Base-by-base conservation (phyloP, 2,797 vertebrate genomes). In the Falco biarmicus region DNA sequence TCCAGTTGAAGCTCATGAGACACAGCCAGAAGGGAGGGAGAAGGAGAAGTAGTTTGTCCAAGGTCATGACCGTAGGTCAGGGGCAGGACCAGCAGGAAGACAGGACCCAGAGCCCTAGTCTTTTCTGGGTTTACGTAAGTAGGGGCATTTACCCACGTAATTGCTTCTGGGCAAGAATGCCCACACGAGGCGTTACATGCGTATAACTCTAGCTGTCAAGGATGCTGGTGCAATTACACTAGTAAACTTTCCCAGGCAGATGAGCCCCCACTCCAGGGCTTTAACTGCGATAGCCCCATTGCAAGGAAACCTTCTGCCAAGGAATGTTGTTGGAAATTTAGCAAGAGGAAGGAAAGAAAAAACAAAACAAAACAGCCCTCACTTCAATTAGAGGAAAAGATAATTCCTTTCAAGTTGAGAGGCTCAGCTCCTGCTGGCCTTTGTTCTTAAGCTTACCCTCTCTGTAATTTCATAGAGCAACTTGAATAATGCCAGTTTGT, bases 361-460 rank as follows among this genome's bases (percentile, higher is more conserved):
- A 90, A 20, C 92, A 95, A 95, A 95, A 77, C 81, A 97, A 87
- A 94, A 50, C 57, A 87, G 51, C 45, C 47, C 54, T 95, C 31
- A 9, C 81, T 95, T 97, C 92, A 95, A 96, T 95, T 95, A 95
- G 86, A 96, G 94, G 93, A 97, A 97, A 95, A 97, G 96, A 96
- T 96, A 90, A 95, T 95, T 95, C 90, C 93, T 96, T 96, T 97
- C 93, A 96, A 95, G 93, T 96, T 29, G 87, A 96, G 96, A 97
- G 86, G 89, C 90, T 94, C 31, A 17, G 56, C 94, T 96, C 94
- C 94, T 80, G 93, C 95, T 95, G 93, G 93, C 96, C 95, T 97
- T 95, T 95, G 84, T 95, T 96, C 92, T 92, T 91, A 90, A 93
- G 78, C 86, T 90, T 90, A 96, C 71, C 90, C 75, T 93, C 4